These are phyloP conservation scores for Aphidius gifuensis DNA, from an alignment of 1,140 invertebrate species.

Conservation along the genomic window DNA sequence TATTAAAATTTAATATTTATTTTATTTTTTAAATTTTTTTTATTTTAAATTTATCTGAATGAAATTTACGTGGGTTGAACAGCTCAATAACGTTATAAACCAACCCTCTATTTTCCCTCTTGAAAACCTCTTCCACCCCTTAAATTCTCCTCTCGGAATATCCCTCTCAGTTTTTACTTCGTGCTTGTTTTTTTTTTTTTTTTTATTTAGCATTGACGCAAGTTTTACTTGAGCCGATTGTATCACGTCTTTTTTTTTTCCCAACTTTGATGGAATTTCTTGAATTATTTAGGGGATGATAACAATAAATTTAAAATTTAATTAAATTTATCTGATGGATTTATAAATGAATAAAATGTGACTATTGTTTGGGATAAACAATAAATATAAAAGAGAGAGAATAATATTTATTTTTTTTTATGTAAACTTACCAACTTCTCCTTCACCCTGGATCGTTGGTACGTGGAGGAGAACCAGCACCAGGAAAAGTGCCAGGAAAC, in stretches of 20 bases:
- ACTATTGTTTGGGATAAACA: background rate
- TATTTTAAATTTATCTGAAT: conserved; percentile 1
- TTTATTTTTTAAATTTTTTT: background rate
- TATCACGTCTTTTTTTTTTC: background rate
- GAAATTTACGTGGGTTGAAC: conserved; percentile 33
- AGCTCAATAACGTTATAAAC: conserved; percentile 36
- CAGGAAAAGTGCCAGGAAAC: conserved; percentile 38
- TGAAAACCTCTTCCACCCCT: conserved; percentile 2
- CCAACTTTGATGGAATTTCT: background rate
- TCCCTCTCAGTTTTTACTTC: background rate
- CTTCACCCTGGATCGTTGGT: conserved; percentile 29
- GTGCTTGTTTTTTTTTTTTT: too few relatives aligned
- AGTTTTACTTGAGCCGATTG: background rate
- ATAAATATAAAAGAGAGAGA: background rate
- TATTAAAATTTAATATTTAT: background rate
- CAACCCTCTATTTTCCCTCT: background rate
- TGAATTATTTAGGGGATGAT: background rate
- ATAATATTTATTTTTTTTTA: background rate
- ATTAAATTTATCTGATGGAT: background rate
- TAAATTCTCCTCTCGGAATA: background rate
- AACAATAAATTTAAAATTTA: background rate
- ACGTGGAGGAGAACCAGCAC: conserved; percentile 40
- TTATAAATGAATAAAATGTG: background rate
- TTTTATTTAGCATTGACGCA: background rate
- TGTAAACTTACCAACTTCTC: conserved; percentile 46